These are phyloP conservation scores for Cephus runcator DNA, from an alignment of 2,888 invertebrate species.

Conservation along the genomic window DNA sequence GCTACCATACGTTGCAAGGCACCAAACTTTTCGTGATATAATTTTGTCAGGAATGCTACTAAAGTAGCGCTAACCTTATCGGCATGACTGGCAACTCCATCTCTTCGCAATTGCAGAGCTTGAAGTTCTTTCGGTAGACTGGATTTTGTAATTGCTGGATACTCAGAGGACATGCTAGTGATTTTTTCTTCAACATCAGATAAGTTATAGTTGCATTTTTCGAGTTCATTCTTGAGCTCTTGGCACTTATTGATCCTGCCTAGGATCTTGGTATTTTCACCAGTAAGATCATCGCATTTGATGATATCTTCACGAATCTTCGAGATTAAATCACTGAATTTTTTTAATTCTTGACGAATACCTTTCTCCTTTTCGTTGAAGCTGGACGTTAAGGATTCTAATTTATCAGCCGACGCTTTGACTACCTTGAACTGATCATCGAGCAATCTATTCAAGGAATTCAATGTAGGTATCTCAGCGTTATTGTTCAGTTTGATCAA, in stretches of 20 bases:
- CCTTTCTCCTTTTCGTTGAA: conserved; percentile 80
- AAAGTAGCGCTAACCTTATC: conserved; percentile 81
- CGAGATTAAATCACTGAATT: conserved; percentile 75
- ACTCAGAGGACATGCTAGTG: conserved; percentile 76
- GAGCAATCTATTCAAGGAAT: conserved; percentile 74
- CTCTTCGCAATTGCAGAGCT: conserved; percentile 85
- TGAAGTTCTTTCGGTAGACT: conserved; percentile 84
- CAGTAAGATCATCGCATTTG: conserved; percentile 89
- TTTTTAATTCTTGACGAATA: conserved; percentile 78
- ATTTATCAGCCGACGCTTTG: conserved; percentile 76
- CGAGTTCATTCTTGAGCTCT: conserved; percentile 77
- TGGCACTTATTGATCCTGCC: conserved; percentile 82
- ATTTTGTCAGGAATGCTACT: conserved; percentile 84
- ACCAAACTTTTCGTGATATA: conserved; percentile 85
- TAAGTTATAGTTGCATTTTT: conserved; percentile 75
- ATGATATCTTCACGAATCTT: conserved; percentile 85
- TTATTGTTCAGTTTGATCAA: conserved; percentile 79
- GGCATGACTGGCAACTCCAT: conserved; percentile 80
- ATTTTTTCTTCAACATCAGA: conserved; percentile 77
- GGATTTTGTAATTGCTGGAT: conserved; percentile 83
- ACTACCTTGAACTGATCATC: conserved; percentile 82
- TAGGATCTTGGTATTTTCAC: conserved; percentile 85
- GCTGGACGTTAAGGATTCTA: conserved; percentile 78
- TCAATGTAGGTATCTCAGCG: conserved; percentile 74
- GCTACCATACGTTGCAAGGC: conserved; percentile 84